Evolutionary conservation across 64 coral and sea anemone genomes (phyloP), one percentile per base, ranked within the genome.

Genomic region (Montipora capricornis): DNA sequence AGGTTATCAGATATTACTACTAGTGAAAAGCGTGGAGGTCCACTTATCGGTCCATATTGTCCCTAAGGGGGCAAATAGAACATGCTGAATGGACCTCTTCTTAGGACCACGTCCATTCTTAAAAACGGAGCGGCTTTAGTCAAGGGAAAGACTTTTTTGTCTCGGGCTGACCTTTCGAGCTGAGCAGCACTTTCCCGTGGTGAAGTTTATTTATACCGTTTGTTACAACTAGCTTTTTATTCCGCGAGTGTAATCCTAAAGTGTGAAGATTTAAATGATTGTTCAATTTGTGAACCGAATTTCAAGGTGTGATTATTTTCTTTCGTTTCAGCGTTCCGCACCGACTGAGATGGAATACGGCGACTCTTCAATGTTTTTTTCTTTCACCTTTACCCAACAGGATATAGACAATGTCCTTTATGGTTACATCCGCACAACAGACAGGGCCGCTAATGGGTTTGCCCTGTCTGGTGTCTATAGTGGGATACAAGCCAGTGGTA

Each of bases 381-480:
- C 91, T 24, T 93, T 94, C 17, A 90, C 80, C 4, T 97, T 97
- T 24, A 88, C 92, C 22, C 95, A 97, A 57, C 95, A 97, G 60
- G 95, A 97, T 60, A 83, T 97, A 5, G 95, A 97, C 81, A 97
- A 97, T 59, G 95, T 92, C 0, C 73, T 97, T 55, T 97, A 94
- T 45, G 95, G 95, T 20, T 97, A 97, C 74, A 94, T 97, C 44
- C 81, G 95, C 1, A 93, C 92, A 16, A 82, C 91, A 2, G 82
- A 90, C 9, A 93, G 79, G 8, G 89, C 90, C 47, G 61, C 89
- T 1, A 90, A 89, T 68, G 95, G 92, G 1, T 90, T 93, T 74
- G 95, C 95, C 22, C 89, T 97, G 58, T 97, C 95, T 0, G 95
- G 91, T 44, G 94, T 97, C 78, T 87, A 81, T 61, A 85, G 91